phyloP scores from a whole-genome alignment of 1,140 invertebrate genomes.

The Drusus annulatus region DNA sequence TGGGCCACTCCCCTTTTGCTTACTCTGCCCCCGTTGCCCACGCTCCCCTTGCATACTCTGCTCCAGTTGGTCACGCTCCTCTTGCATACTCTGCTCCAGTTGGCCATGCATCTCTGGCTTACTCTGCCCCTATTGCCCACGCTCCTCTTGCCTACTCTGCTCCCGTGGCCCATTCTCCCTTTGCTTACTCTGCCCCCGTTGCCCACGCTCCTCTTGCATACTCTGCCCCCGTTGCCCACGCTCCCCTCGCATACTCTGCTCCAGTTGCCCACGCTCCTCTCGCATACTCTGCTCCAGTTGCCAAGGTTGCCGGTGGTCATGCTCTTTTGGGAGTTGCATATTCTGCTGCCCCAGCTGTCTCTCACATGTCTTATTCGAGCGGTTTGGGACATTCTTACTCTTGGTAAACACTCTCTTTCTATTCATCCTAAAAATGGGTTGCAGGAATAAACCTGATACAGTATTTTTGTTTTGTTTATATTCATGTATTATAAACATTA shows the following conservation, averaged over 20 bases:
- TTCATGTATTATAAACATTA: too few relatives aligned
- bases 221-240: conserved; percentile 60
- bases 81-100: conserved; percentile 64
- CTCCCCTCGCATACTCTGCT: conserved; percentile 64
- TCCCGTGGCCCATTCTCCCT: conserved; percentile 59
- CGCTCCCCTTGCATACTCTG: conserved; percentile 40
- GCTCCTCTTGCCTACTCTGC: conserved; percentile 66
- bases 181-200: conserved; percentile 65
- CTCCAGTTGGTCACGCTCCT: conserved; percentile 60
- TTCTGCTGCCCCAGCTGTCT: conserved; percentile 78
- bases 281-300: conserved; percentile 73
- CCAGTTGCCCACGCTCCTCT: conserved; percentile 64
- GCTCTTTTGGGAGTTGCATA: conserved; percentile 73
- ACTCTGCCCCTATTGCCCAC: conserved; percentile 66
- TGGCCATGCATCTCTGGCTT: conserved; percentile 61
- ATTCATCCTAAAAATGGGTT: too few relatives aligned
- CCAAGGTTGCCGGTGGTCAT: conserved; percentile 65
- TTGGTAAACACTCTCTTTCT: conserved; percentile 63
- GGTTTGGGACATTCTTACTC: conserved; percentile 74
- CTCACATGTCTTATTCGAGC: conserved; percentile 77
- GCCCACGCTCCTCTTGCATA: conserved; percentile 67
- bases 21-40: conserved; percentile 55
- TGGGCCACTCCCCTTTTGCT: conserved; percentile 58
- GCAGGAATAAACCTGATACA: too few relatives aligned
- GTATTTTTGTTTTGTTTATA: too few relatives aligned